These are phyloP conservation scores for Brenthis ino DNA, from an alignment of 2,888 invertebrate species.

Conservation along the genomic window DNA sequence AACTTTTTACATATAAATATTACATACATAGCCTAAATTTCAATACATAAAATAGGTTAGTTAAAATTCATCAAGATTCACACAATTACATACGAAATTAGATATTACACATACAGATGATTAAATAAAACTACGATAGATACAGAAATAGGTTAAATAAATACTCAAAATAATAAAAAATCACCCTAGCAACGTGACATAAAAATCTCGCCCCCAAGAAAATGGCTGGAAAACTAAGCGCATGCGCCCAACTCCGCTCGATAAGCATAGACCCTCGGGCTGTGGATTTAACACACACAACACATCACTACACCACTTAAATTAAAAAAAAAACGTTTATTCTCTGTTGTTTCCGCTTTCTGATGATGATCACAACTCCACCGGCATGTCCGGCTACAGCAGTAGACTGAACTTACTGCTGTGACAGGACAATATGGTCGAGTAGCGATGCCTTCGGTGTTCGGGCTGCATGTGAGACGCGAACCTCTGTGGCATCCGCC, in stretches of 20 bases:
- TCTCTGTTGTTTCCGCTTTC: not conserved
- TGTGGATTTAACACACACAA: slow-evolving; percentile 11
- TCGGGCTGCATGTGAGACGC: slow-evolving; percentile 80
- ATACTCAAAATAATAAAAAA: slow-evolving; percentile 12
- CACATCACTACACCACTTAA: slow-evolving; percentile 14
- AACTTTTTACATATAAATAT: too few relatives aligned
- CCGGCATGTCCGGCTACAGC: slow-evolving; percentile 94
- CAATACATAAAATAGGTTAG: not conserved
- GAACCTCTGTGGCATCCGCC: slow-evolving; percentile 63
- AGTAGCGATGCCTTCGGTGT: slow-evolving; percentile 68
- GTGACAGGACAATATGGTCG: slow-evolving; percentile 99
- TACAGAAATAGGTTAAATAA: slow-evolving; percentile 3
- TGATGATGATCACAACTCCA: slow-evolving; percentile 42
- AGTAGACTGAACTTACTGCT: slow-evolving; percentile 95
- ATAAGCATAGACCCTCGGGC: slow-evolving; percentile 49
- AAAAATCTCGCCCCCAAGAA: slow-evolving; percentile 19
- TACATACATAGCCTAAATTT: too few relatives aligned
- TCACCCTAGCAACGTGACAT: slow-evolving; percentile 21
- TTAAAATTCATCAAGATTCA: not conserved
- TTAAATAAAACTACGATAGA: not conserved
- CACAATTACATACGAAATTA: not conserved
- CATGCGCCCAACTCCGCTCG: slow-evolving; percentile 75
- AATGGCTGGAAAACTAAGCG: slow-evolving; percentile 44
- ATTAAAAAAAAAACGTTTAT: not conserved
- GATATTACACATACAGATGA: not conserved